phyloP scores from a whole-genome alignment of 2,797 vertebrate genomes.

The Scomberomorus guttatus region DNA sequence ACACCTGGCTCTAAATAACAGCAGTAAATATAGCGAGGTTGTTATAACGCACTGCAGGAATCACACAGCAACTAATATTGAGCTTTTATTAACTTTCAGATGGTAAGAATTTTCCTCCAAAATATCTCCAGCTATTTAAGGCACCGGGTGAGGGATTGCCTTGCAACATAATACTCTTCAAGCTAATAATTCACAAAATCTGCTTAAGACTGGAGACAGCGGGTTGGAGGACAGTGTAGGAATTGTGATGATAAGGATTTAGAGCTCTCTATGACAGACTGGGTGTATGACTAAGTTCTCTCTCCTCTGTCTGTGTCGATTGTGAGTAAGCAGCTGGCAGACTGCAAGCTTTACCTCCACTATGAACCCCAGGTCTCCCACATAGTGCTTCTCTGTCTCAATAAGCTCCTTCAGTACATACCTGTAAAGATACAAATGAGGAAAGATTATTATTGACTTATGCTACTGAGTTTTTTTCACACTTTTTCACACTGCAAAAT shows the following conservation, averaged over 20 bases:
- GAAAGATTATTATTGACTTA: constrained; percentile 32
- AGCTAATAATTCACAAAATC: constrained; percentile 71
- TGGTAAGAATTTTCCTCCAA: constrained; percentile 45
- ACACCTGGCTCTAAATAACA: constrained; percentile 9
- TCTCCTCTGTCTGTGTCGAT: constrained; percentile 43
- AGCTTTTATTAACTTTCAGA: constrained; percentile 55
- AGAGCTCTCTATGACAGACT: constrained; percentile 45
- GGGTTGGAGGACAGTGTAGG: constrained; percentile 53
- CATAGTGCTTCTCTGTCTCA: constrained; percentile 95
- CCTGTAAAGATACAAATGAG: constrained; percentile 80
- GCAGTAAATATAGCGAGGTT: constrained; percentile 24
- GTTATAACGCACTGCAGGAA: constrained; percentile 26
- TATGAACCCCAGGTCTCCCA: constrained; percentile 92
- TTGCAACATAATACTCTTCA: constrained; percentile 58
- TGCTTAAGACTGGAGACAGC: constrained; percentile 54
- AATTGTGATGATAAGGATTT: constrained; percentile 66
- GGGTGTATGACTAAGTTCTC: constrained; percentile 45
- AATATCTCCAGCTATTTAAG: constrained; percentile 66
- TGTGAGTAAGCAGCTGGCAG: constrained; percentile 39
- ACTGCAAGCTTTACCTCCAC: constrained; percentile 88
- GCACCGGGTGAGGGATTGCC: constrained; percentile 39
- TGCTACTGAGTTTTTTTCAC: not conserved
- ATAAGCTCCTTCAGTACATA: constrained; percentile 94
- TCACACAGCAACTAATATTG: constrained; percentile 9
- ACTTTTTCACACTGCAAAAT: constrained; percentile 23